phyloP scores from a whole-genome alignment of 2,113 vertebrate species.

The Macaca fascicularis region DNA sequence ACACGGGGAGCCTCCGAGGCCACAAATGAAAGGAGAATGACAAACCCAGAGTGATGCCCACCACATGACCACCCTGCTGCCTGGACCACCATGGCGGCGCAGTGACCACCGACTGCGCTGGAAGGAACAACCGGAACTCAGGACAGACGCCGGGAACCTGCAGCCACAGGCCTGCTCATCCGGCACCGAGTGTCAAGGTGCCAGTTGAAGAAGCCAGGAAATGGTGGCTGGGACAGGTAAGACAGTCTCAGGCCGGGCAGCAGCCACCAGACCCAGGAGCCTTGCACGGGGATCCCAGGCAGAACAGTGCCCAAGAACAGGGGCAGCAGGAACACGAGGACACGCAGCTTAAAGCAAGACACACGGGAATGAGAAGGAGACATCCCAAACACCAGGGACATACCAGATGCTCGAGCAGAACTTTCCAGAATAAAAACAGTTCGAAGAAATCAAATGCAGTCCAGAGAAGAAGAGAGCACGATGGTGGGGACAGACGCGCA shows the following conservation, averaged over 20 bases:
- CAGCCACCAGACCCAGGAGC: background rate
- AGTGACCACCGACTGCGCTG: background rate
- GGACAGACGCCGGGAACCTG: background rate
- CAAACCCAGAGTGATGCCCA: background rate
- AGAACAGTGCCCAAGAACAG: too few relatives aligned
- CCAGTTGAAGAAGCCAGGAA: background rate
- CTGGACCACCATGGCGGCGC: background rate
- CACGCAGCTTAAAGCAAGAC: too few relatives aligned
- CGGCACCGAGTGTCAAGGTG: background rate
- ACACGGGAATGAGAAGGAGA: background rate
- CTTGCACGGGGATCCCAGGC: background rate
- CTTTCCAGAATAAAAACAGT: background rate
- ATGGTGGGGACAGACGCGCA: background rate
- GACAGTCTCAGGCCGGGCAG: background rate
- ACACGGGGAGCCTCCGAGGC: background rate
- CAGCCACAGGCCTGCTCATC: rapidly evolving
- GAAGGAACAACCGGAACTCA: background rate
- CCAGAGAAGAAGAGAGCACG: background rate
- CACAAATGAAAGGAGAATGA: too few relatives aligned
- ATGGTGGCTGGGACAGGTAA: background rate
- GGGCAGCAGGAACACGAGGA: too few relatives aligned
- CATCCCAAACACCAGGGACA: background rate
- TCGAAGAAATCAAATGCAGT: background rate
- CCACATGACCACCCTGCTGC: background rate
- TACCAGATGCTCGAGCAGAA: background rate